phyloP scores from a whole-genome alignment of 2,797 vertebrate species.

The Intellagama lesueurii region DNA sequence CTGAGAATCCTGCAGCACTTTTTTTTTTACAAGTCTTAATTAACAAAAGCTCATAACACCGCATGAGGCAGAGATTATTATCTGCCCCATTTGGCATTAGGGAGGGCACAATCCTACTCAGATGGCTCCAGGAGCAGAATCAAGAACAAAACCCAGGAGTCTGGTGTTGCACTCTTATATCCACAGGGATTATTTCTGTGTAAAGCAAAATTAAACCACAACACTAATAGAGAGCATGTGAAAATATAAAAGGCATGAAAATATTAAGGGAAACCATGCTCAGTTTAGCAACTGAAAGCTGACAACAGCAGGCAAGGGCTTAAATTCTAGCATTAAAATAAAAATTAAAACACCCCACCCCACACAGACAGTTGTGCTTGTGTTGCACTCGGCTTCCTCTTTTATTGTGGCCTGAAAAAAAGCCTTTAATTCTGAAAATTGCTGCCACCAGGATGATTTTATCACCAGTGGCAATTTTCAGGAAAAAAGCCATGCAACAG shows the following conservation, averaged over 20 bases:
- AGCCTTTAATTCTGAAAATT: too few species aligned
- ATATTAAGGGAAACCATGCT: background rate
- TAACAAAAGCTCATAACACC: constrained; percentile 24
- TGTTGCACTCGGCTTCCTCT: constrained; percentile 11
- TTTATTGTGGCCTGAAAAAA: background rate
- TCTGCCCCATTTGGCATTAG: background rate
- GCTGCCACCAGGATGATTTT: too few species aligned
- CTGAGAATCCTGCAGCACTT: constrained; percentile 2
- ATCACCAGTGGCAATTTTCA: too few species aligned
- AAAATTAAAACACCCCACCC: too few species aligned
- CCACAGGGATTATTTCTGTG: background rate
- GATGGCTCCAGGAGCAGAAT: background rate
- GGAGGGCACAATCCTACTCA: background rate
- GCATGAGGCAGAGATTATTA: constrained; percentile 11
- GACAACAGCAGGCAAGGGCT: background rate
- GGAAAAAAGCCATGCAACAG: too few species aligned
- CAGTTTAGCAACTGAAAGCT: background rate
- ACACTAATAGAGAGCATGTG: constrained; percentile 1
- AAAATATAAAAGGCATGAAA: constrained; percentile 18
- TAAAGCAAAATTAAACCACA: background rate
- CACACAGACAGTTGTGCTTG: background rate
- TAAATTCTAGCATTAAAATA: background rate
- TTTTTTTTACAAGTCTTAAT: background rate
- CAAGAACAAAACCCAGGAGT: constrained; percentile 12
- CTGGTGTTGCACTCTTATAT: background rate